Evolutionary conservation across 2,113 vertebrate genomes (phyloP).

Genomic region (Pterocles orientalis): DNA sequence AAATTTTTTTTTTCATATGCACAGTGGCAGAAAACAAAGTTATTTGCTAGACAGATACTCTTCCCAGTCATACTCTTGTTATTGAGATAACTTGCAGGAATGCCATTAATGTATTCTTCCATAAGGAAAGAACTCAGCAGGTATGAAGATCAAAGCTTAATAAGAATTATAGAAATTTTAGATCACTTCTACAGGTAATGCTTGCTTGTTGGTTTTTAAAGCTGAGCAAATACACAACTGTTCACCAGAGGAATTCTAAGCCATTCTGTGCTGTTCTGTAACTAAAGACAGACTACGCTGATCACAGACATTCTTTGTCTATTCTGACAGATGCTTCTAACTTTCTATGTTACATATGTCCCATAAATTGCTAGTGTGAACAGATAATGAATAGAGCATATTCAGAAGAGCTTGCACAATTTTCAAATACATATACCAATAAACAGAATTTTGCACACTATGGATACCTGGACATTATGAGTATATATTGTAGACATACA

Average conservation of each 20-base stretch:
- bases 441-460: neutral
- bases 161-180: neutral
- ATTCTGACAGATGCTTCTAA: neutral
- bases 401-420: neutral
- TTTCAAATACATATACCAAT: neutral
- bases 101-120: neutral
- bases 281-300: neutral
- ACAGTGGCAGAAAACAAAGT: neutral
- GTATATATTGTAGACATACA: neutral
- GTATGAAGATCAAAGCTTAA: neutral
- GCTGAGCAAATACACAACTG: neutral
- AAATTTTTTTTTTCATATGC: neutral
- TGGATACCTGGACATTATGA: neutral
- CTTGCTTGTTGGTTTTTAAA: neutral
- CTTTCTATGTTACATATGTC: neutral
- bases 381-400: neutral
- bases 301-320: neutral
- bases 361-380: neutral
- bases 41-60: neutral
- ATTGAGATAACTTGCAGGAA: neutral
- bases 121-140: neutral
- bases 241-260: neutral
- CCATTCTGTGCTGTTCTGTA: neutral
- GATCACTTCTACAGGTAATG: neutral
- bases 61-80: neutral